A percentile compares a stretch with the other conserved stretches of the same genome.
Conservation (phyloP, 2,113 vertebrate genomes). For the Protobothrops mucrosquamatus region DNA sequence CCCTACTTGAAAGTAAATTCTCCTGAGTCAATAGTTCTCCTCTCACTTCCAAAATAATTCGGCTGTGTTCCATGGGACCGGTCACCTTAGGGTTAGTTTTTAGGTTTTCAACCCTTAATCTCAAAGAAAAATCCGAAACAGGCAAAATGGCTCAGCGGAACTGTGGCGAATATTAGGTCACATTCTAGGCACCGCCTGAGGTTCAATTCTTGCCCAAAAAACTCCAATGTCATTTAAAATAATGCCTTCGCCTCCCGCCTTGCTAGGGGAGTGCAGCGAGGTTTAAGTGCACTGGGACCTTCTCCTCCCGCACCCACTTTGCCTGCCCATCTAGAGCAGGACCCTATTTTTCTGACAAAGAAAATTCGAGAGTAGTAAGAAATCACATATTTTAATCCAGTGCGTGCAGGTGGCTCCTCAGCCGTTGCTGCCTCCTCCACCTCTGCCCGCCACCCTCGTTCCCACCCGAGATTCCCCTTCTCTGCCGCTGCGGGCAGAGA, state of each 20-base stretch:
- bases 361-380: neutral
- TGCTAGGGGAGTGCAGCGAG: slow-evolving; percentile 27
- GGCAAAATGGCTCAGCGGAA: slow-evolving; percentile 11
- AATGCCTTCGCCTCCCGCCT: neutral
- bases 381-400: slow-evolving; percentile 22
- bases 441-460: neutral
- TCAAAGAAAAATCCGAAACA: slow-evolving; percentile 1
- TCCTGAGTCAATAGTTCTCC: neutral
- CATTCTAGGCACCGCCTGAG: slow-evolving; percentile 39
- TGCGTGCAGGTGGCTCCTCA: neutral
- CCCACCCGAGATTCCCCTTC: slow-evolving; percentile 5
- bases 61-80: too few species aligned
- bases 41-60: too few species aligned
- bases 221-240: neutral
- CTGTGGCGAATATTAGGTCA: slow-evolving; percentile 63
- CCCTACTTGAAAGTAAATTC: neutral
- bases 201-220: neutral
- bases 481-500: slow-evolving; percentile 41
- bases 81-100: neutral
- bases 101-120: neutral
- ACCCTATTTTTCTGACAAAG: slow-evolving; percentile 45
- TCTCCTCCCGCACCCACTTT: slow-evolving; percentile 22
- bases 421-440: neutral
- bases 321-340: slow-evolving; percentile 2
- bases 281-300: slow-evolving; percentile 15